Evolutionary conservation across 2,797 vertebrate species (phyloP), one percentile per base, ranked within the genome.

Genomic region (Dallia pectoralis): DNA sequence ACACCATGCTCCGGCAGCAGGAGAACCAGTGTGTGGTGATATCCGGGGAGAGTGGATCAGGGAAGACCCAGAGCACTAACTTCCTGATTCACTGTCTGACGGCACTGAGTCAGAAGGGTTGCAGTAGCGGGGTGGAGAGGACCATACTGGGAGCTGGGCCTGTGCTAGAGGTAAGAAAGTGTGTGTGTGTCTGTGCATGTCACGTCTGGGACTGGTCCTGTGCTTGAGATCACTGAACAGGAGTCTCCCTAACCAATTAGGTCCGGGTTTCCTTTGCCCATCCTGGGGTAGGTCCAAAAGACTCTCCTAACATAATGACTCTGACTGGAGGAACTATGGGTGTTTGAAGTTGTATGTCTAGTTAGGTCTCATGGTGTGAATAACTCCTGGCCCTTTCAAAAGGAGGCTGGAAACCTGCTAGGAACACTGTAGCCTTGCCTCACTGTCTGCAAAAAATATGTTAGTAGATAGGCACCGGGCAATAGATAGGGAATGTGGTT

Each of bases 31-130:
- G 96, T 76, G 93, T 99, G 0, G 93, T 99, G 71, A 94, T 99
- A 81, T 96, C 96, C 0, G 97, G 97, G 0, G 95, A 97, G 86
- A 99, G 96, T 0, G 97, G 97, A 40, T 98, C 97, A 0, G 97
- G 97, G 36, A 99, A 99, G 82, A 98, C 97, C 0, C 96, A 98
- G 73, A 99, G 95, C 91, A 96, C 96, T 90, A 97, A 96, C 86
- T 99, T 96, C 83, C 90, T 99, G 71, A 95, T 99, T 87, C 96
- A 99, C 90, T 98, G 96, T 87, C 92, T 99, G 82, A 98, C 97
- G 0, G 94, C 96, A 0, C 93, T 99, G 79, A 98, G 97, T 87
- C 95, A 95, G 90, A 97, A 96, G 85, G 96, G 94, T 14, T 95
- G 95, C 53, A 94, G 94, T 33, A 93, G 93, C 0, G 95, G 95